Evolutionary conservation across 2,888 invertebrate genomes (phyloP).

Genomic region (Muschampia plurimacula): DNA sequence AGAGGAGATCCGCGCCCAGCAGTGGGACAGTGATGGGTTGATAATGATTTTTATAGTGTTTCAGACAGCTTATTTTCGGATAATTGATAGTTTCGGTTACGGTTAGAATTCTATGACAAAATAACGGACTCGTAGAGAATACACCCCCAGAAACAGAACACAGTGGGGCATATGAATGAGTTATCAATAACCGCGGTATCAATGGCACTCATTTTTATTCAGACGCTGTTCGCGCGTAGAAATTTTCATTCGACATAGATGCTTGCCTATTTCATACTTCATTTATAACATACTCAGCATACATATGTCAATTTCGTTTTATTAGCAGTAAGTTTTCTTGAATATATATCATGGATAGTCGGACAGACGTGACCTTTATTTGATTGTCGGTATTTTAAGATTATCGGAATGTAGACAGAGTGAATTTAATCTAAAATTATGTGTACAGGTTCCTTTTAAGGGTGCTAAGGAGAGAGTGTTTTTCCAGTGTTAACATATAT

Average conservation of each 20-base stretch:
- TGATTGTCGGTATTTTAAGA: no score
- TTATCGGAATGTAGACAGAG: no score
- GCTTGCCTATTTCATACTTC: not conserved
- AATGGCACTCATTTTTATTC: constrained; percentile 30
- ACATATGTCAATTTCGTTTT: not conserved
- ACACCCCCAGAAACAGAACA: not conserved
- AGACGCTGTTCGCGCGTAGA: constrained; percentile 13
- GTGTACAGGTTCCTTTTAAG: no score
- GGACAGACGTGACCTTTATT: not conserved
- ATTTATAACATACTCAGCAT: not conserved
- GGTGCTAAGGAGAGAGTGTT: no score
- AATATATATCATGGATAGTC: not conserved
- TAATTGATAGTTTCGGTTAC: no score
- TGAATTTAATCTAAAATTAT: no score
- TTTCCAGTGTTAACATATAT: no score
- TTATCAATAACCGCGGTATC: constrained; percentile 13
- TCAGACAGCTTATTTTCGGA: no score
- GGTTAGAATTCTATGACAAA: no score
- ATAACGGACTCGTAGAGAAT: not conserved
- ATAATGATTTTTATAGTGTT: no score
- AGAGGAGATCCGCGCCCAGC: no score
- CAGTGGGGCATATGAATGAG: constrained; percentile 21
- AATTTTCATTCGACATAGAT: constrained; percentile 1
- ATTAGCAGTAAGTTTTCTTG: not conserved
- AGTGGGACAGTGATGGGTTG: no score